Conservation (phyloP, 2,797 vertebrate species). For the Molossus alvarezi region DNA sequence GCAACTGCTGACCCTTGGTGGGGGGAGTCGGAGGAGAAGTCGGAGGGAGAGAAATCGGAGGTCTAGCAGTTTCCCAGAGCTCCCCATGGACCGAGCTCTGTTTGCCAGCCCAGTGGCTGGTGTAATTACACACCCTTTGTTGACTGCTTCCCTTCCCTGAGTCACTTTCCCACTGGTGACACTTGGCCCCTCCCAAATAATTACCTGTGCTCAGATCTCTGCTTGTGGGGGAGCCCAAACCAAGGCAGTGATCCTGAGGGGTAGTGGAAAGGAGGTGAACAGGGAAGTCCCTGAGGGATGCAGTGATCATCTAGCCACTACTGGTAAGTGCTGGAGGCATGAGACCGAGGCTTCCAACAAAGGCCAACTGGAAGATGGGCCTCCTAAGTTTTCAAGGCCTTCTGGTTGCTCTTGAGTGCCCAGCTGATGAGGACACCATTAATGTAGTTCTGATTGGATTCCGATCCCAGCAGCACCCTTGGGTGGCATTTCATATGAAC, state of each 20-base stretch:
- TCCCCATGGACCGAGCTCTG: background rate
- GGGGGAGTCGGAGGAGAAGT: too few species aligned
- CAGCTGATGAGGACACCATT: background rate
- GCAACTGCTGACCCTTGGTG: too few species aligned
- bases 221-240: background rate
- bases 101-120: background rate
- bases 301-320: background rate
- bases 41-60: background rate
- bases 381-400: constrained; percentile 7
- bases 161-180: background rate
- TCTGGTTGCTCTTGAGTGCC: background rate
- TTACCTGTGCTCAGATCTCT: background rate
- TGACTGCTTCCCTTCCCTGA: background rate
- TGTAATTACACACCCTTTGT: background rate
- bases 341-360: background rate
- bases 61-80: background rate
- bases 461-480: background rate
- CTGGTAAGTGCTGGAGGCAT: background rate
- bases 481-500: background rate
- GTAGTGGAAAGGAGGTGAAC: background rate
- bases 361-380: background rate
- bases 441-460: constrained; percentile 27
- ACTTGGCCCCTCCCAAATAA: background rate
- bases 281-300: background rate
- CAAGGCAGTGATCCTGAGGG: background rate